A percentile compares a stretch with the other conserved stretches of the same genome.
Conservation (phyloP, 2,113 vertebrate species). For the Gasterosteus nipponicus region DNA sequence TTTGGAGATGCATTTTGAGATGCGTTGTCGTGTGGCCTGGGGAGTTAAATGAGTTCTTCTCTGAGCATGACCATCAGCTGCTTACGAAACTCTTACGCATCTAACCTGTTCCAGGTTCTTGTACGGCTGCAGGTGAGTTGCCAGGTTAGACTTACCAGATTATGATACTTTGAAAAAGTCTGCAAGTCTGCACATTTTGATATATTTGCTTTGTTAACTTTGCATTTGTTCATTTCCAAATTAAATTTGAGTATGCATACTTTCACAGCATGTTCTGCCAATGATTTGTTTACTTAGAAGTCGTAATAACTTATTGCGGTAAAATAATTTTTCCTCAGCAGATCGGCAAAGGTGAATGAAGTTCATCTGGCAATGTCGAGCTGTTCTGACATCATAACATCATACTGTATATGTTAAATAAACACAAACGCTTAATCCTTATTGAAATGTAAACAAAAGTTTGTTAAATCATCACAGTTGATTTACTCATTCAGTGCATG, state of each 20-base stretch:
- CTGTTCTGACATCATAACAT: conserved; percentile 36
- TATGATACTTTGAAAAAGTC: conserved; percentile 17
- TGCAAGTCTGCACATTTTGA: background rate
- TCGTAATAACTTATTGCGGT: conserved; percentile 16
- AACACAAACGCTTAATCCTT: conserved; percentile 10
- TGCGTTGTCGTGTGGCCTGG: conserved; percentile 12
- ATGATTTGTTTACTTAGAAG: conserved; percentile 41
- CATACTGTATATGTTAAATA: conserved; percentile 46
- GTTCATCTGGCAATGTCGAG: conserved; percentile 1
- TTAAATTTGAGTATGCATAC: conserved; percentile 4
- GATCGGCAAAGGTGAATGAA: conserved; percentile 24
- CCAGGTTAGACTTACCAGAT: conserved; percentile 31
- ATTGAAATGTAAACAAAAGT: conserved; percentile 21
- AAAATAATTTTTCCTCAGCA: conserved; percentile 41
- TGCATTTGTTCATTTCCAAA: conserved; percentile 6
- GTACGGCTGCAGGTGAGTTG: conserved; percentile 35
- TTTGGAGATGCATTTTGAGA: conserved; percentile 34
- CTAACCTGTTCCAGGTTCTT: conserved; percentile 29
- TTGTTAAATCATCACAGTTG: conserved; percentile 2
- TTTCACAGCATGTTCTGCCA: conserved; percentile 20
- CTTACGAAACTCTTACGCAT: conserved; percentile 59
- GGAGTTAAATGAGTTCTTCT: conserved; percentile 35
- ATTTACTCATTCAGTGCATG: background rate
- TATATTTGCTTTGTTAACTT: background rate
- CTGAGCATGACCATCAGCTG: conserved; percentile 43